A percentile compares a stretch with the other conserved stretches of the same genome.
These are phyloP conservation scores for Erinaceus europaeus DNA, from an alignment of 2,113 vertebrate species.

Conservation along the genomic window DNA sequence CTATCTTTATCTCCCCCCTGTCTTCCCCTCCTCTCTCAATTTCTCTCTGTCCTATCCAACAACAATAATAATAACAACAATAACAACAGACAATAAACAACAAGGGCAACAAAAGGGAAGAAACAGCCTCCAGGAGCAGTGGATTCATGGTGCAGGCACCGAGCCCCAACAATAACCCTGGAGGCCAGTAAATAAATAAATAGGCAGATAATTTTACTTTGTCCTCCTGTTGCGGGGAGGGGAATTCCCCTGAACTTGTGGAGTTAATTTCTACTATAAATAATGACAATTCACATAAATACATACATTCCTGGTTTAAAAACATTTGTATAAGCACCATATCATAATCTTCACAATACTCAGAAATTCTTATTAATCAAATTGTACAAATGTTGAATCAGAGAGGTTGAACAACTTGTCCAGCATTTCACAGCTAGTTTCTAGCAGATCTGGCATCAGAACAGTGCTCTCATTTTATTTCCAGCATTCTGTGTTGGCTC, in stretches of 20 bases:
- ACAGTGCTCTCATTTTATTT: not conserved
- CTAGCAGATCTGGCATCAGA: not conserved
- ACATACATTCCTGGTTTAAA: not conserved
- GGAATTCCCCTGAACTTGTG: not conserved
- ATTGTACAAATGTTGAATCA: constrained; percentile 10
- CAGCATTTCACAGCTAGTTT: not conserved
- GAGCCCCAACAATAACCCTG: too few relatives aligned
- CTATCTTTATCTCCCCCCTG: too few relatives aligned
- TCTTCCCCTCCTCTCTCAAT: too few relatives aligned
- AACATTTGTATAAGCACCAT: not conserved
- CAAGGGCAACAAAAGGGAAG: too few relatives aligned
- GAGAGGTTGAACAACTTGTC: not conserved
- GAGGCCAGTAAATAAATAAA: too few relatives aligned
- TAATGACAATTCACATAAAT: not conserved
- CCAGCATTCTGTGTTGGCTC: not conserved
- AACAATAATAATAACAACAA: too few relatives aligned
- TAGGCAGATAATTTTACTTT: not conserved
- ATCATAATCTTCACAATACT: not conserved
- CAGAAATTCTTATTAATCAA: not conserved
- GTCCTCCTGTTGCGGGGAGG: not conserved
- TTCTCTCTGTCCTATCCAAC: too few relatives aligned
- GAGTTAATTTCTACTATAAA: not conserved
- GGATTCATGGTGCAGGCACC: too few relatives aligned
- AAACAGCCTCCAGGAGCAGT: too few relatives aligned
- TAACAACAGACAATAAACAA: too few relatives aligned